Base-by-base conservation (phyloP, 2,888 invertebrate species). In the Conistra vaccinii region DNA sequence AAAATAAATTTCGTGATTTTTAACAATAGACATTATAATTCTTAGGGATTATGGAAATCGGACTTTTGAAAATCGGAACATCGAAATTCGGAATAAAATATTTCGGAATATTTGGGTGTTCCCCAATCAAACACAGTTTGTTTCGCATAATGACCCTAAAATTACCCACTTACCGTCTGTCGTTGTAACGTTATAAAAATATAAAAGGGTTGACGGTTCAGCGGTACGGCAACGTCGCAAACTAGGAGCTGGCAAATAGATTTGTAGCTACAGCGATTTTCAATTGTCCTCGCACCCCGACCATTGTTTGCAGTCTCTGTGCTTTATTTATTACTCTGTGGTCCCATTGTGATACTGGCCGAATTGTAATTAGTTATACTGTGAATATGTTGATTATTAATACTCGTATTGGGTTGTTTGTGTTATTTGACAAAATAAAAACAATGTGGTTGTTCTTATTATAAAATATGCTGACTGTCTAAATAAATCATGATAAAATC, bases 221-320 rank as follows among this genome's bases (percentile, higher is more conserved):
- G 68, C 69, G 60, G 60, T 42, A 78, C 61, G 71, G 84, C 77
- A 78, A 79, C 65, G 85, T 71, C 77, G 73, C 80, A 85, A 88
- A 83, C 88, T 87, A 82, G 76, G 71, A 78, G 76, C 81, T 80
- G 68, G 74, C 80, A 85, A 83, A 85, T 88, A 87, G 85, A 88
- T 87, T 88, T 87, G 87, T 87, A 83, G 80, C 88, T 81, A 85
- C 84, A 83, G 77, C 83, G 80, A 88, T 87, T 87, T 87, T 85
- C 87, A 88, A 88, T 88, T 87, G 85, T 88, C 76, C 83, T 79
- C 69, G 71, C 78, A 69, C 78, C 76, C 82, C 62, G 45, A 58
- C 84, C 78, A 78, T 87, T 86, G 83, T 85, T 83, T 76, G 76
- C 69, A 61, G 62, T 69, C 66, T 81, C 80, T 69, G 67, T 78